phyloP scores from a whole-genome alignment of 1,140 invertebrate species.

The Pseudobourletiella spinata region DNA sequence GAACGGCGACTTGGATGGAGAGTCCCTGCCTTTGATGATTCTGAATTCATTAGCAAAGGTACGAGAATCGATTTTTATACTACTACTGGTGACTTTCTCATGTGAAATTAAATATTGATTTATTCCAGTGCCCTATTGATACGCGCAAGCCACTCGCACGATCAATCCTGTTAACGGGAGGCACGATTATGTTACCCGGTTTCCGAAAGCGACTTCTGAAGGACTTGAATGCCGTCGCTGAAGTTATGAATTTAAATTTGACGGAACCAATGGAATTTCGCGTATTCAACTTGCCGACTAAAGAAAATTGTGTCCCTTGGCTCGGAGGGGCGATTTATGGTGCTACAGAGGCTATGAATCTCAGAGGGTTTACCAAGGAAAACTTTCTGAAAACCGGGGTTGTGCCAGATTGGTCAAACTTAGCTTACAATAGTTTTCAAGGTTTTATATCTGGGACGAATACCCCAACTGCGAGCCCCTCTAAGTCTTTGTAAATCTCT shows the following conservation, averaged over 20 bases:
- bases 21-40: slow-evolving; percentile 74
- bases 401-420: slow-evolving; percentile 73
- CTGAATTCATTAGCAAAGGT: slow-evolving; percentile 69
- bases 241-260: slow-evolving; percentile 63
- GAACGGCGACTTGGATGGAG: slow-evolving; percentile 63
- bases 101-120: slow-evolving; percentile 8
- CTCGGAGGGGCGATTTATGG: slow-evolving; percentile 67
- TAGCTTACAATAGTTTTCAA: slow-evolving; percentile 49
- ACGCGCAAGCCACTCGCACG: slow-evolving; percentile 59
- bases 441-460: neutral
- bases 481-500: neutral
- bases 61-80: too few species aligned
- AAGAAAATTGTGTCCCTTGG: slow-evolving; percentile 78
- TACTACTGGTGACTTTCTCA: too few species aligned
- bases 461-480: neutral
- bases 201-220: slow-evolving; percentile 61
- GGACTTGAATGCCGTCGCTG: slow-evolving; percentile 59
- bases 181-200: slow-evolving; percentile 69
- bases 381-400: slow-evolving; percentile 56
- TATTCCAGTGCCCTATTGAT: slow-evolving; percentile 71
- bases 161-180: slow-evolving; percentile 76
- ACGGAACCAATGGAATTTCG: slow-evolving; percentile 19
- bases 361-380: slow-evolving; percentile 64
- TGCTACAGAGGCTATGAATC: slow-evolving; percentile 64
- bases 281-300: slow-evolving; percentile 51